These are phyloP conservation scores for Amphiprion clarkii DNA, from an alignment of 2,797 vertebrate genomes.

Conservation along the genomic window DNA sequence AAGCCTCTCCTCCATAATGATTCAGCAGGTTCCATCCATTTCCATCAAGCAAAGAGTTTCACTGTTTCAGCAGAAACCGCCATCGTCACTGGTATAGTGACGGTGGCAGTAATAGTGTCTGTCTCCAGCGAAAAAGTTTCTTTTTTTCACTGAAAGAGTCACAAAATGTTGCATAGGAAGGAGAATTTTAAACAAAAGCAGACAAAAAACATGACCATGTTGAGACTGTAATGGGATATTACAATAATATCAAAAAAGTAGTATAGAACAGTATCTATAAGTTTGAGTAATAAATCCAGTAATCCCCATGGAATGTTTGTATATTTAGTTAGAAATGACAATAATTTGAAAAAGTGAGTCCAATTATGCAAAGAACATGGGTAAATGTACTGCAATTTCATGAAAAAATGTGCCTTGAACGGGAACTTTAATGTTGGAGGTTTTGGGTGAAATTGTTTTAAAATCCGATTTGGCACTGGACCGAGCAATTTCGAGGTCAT, in stretches of 20 bases:
- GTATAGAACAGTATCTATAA: background rate
- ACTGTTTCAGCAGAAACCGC: too few relatives aligned
- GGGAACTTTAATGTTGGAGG: background rate
- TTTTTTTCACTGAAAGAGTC: background rate
- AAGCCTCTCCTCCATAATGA: too few relatives aligned
- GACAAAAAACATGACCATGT: background rate
- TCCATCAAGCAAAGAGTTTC: too few relatives aligned
- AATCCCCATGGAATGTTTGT: background rate
- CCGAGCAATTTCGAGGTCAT: background rate
- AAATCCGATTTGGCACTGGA: background rate
- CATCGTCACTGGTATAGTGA: background rate
- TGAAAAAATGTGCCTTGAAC: background rate
- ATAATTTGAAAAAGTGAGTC: background rate
- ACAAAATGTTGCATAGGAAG: background rate
- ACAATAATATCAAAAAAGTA: background rate
- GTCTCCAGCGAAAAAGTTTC: slow-evolving; percentile 5
- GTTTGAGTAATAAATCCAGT: background rate
- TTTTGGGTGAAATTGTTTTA: background rate
- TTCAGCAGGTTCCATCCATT: background rate
- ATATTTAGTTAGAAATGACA: background rate
- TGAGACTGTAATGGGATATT: background rate
- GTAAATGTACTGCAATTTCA: background rate
- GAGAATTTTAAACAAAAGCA: background rate
- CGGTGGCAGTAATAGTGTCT: background rate
- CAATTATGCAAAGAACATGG: background rate